phyloP scores from a whole-genome alignment of 2,113 vertebrate species.

The Nettapus auritus region DNA sequence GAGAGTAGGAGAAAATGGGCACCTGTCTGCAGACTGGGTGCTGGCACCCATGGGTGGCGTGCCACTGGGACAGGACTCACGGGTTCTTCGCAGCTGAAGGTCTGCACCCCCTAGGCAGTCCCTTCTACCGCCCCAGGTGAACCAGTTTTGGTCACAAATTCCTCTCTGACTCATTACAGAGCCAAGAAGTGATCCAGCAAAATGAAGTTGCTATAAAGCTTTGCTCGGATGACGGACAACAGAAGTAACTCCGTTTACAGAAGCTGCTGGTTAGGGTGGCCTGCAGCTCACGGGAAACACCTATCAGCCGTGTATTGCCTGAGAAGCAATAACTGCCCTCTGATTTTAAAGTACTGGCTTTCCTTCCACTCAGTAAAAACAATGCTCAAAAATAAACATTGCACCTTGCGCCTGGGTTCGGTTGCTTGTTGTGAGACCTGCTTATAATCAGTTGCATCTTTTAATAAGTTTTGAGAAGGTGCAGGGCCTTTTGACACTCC shows the following conservation, averaged over 20 bases:
- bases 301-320: background rate
- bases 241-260: background rate
- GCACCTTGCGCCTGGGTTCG: rapidly evolving
- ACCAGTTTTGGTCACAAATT: background rate
- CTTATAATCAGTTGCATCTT: background rate
- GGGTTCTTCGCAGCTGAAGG: rapidly evolving
- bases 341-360: background rate
- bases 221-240: background rate
- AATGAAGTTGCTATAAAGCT: background rate
- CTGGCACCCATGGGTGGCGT: rapidly evolving
- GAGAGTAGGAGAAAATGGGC: background rate
- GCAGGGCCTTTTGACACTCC: background rate
- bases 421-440: background rate
- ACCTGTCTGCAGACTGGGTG: background rate
- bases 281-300: background rate
- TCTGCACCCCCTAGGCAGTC: rapidly evolving
- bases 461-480: background rate
- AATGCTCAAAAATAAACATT: background rate
- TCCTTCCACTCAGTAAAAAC: background rate
- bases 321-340: background rate
- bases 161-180: background rate
- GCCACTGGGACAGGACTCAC: rapidly evolving
- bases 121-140: background rate
- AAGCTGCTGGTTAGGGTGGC: background rate
- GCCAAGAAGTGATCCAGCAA: no score